These are phyloP conservation scores for Dipodomys merriami DNA, from an alignment of 2,113 vertebrate genomes.

Conservation along the genomic window DNA sequence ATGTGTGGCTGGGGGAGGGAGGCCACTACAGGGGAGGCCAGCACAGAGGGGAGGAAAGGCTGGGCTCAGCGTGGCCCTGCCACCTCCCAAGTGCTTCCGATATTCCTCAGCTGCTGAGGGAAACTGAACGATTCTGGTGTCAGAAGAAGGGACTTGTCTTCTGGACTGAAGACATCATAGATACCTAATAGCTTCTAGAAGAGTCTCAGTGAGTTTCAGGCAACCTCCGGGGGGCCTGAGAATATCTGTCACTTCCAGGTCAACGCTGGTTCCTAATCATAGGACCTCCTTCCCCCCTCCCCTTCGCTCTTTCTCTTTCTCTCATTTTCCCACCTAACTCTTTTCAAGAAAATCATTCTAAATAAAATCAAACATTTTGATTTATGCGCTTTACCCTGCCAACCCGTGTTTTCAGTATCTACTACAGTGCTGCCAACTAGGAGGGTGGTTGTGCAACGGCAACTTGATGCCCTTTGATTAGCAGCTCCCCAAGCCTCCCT, in stretches of 20 bases:
- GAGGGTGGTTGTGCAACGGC: no score
- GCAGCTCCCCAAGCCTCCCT: rapidly evolving
- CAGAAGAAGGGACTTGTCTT: neutral
- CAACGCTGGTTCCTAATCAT: rapidly evolving
- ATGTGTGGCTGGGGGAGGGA: neutral
- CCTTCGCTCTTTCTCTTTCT: no score
- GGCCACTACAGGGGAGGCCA: no score
- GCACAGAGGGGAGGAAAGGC: neutral
- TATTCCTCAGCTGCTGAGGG: neutral
- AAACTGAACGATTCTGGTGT: neutral
- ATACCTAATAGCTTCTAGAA: neutral
- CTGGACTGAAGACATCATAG: neutral
- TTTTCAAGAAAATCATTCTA: neutral
- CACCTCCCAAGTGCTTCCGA: neutral
- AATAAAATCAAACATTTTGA: neutral
- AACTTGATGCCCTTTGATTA: no score
- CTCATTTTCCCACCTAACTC: neutral
- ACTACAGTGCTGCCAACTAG: no score
- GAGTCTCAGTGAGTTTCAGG: neutral
- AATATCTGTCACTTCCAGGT: rapidly evolving
- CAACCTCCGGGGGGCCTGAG: neutral
- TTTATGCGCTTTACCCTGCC: neutral
- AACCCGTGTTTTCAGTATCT: no score
- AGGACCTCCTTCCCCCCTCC: no score
- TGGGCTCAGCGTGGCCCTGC: neutral